These are phyloP conservation scores for Dromaius novaehollandiae DNA, from an alignment of 2,113 vertebrate species.

Conservation along the genomic window DNA sequence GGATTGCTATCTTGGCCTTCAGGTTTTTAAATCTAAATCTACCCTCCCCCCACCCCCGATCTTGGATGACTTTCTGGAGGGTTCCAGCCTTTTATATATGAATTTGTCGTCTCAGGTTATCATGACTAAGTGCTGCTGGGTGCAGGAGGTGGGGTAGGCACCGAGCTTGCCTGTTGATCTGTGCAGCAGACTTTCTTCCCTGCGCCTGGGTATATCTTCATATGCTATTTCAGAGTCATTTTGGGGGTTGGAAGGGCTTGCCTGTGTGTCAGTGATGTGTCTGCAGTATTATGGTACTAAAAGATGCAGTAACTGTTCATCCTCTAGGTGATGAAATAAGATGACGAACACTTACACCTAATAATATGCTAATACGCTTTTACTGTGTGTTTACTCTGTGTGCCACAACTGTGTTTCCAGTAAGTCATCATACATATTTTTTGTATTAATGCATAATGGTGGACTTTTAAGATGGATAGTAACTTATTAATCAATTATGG, in stretches of 20 bases:
- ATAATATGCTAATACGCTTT: background rate
- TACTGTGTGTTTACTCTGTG: background rate
- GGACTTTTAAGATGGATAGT: background rate
- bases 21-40: background rate
- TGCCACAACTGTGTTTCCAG: background rate
- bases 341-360: background rate
- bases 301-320: background rate
- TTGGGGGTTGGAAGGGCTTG: background rate
- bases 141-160: background rate
- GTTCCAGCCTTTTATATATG: background rate
- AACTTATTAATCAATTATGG: background rate
- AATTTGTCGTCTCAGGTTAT: background rate
- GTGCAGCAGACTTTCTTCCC: background rate
- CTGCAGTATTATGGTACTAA: background rate
- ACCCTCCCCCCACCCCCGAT: background rate
- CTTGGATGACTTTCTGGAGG: slow-evolving; percentile 15
- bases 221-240: background rate
- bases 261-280: background rate
- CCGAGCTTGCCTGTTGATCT: background rate
- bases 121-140: background rate
- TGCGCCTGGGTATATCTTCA: background rate
- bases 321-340: background rate
- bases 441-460: background rate
- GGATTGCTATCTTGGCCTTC: background rate
- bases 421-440: background rate